Percentiles rank a stretch among this genome's conserved stretches.
phyloP scores from a whole-genome alignment of 1,140 invertebrate species.

The Dinoponera quadriceps region DNA sequence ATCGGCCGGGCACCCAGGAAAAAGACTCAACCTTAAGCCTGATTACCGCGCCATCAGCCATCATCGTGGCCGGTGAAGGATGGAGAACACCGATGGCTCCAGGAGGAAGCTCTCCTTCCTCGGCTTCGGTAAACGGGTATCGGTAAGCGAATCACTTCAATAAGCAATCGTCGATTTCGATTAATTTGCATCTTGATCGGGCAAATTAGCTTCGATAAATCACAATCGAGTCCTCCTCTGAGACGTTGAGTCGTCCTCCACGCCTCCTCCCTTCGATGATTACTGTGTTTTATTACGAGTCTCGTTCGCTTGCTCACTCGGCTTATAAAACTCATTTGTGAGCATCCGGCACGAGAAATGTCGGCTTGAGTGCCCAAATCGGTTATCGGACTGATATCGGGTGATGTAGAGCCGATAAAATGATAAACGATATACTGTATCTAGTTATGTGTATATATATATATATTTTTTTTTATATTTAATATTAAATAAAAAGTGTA shows the following conservation, averaged over 20 bases:
- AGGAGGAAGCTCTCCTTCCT: conserved; percentile 84
- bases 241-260: background rate
- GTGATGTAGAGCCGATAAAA: conserved; percentile 3
- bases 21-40: conserved; percentile 81
- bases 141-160: conserved; percentile 72
- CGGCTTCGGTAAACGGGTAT: conserved; percentile 80
- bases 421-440: conserved; percentile 38
- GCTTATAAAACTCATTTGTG: background rate
- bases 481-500: too few relatives aligned
- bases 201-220: background rate
- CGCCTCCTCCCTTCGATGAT: too few relatives aligned
- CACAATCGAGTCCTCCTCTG: background rate
- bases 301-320: too few relatives aligned
- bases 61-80: conserved; percentile 59
- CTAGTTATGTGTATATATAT: conserved; percentile 25
- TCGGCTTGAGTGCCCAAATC: background rate
- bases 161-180: background rate
- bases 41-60: conserved; percentile 55
- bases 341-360: background rate
- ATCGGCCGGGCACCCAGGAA: conserved; percentile 86
- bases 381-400: background rate
- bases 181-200: background rate
- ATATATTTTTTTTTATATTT: too few relatives aligned
- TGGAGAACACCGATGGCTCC: conserved; percentile 70
- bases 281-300: too few relatives aligned